A percentile compares a stretch with the other conserved stretches of the same genome.
Evolutionary conservation across 2,113 vertebrate species (phyloP).

Genomic region (Corythornis madagascariensis): DNA sequence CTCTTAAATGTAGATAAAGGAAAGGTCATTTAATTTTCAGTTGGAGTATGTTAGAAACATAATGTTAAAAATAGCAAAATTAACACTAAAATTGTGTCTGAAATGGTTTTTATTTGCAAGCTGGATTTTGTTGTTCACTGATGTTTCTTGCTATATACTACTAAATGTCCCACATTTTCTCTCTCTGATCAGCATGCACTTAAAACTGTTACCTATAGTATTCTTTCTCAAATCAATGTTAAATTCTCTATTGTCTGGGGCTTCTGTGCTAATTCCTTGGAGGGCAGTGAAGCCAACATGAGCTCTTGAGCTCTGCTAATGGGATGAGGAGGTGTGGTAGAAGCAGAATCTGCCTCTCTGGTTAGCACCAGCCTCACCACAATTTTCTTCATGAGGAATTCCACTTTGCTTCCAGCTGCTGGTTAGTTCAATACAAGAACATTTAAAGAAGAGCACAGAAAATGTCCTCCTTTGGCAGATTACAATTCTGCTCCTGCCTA

Average conservation of each 20-base stretch:
- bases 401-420: not conserved
- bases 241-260: not conserved
- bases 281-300: not conserved
- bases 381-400: not conserved
- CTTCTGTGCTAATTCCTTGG: not conserved
- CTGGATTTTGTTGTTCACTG: not conserved
- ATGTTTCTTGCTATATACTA: not conserved
- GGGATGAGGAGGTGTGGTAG: not conserved
- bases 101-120: not conserved
- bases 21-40: not conserved
- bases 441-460: not conserved
- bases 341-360: not conserved
- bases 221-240: not conserved
- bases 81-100: not conserved
- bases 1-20: not conserved
- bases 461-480: not conserved
- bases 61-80: not conserved
- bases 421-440: not conserved
- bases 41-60: not conserved
- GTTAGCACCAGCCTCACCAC: not conserved
- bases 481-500: rapidly evolving
- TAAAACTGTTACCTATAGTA: not conserved
- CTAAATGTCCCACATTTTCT: not conserved
- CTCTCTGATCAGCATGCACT: not conserved
- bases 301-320: not conserved